Base-by-base conservation (phyloP, 2,797 vertebrate species). In the Furcifer pardalis region DNA sequence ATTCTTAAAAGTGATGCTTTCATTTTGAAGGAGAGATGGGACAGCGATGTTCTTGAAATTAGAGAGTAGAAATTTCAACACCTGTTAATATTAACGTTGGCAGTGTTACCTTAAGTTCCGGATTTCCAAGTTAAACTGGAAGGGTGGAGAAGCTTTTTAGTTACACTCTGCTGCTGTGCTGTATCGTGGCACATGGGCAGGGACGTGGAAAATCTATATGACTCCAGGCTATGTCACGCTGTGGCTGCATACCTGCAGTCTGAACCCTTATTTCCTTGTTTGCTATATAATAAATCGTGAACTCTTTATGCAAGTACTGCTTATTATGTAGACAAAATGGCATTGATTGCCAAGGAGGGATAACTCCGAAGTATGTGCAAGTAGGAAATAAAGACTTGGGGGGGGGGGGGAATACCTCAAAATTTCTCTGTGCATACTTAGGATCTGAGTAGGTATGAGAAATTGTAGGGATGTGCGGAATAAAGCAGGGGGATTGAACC, bases 41-140 rank as follows among this genome's bases (percentile, higher is more conserved):
- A 77, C 63, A 77, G 77, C 60, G 82, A 88, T 77, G 17, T 77
- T 86, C 80, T 86, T 72, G 0, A 0, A 40, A 86, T 63, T 74
- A 60, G 82, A 32, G 46, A 77, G 40, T 7, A 49, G 60, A 30
- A 60, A 86, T 83, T 91, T 85, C 82, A 82, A 76, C 75, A 87
- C 81, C 46, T 86, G 44, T 52, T 81, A 82, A 79, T 87, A 90
- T 87, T 69, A 23, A 89, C 87, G 80, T 77, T 79, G 86, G 5
- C 90, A 88, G 63, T 83, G 59, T 90, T 88, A 77, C 52, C 49
- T 35, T 68, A 74, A 62, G 56, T 79, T 8, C 8, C 83, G 82
- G 85, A 65, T 88, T 86, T 73, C 72, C 87, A 90, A 86, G 91
- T 81, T 73, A 81, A 1, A 9, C 60, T 52, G 9, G n/a, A 88